Evolutionary conservation across 2,888 invertebrate genomes (phyloP).

Genomic region (Halocaridina rubra): DNA sequence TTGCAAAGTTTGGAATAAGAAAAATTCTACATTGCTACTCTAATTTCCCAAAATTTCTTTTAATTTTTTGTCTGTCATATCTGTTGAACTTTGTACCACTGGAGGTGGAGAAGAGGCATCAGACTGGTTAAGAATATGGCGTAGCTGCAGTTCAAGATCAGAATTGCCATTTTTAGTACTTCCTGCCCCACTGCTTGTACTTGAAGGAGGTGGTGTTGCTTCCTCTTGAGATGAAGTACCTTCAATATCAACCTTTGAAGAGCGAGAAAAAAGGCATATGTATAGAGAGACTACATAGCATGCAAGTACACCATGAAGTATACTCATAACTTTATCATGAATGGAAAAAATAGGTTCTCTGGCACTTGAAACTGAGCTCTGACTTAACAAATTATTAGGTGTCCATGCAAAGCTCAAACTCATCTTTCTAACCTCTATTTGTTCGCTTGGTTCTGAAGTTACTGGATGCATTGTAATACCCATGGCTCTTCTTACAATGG

Average conservation of each 20-base stretch:
- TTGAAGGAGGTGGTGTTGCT: constrained; percentile 8
- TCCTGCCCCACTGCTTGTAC: not conserved
- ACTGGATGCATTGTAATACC: constrained; percentile 64
- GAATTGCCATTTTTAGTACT: constrained; percentile 1
- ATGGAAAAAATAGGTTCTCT: not conserved
- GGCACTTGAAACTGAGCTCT: no score
- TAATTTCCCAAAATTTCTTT: constrained; percentile 53
- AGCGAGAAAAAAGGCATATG: not conserved
- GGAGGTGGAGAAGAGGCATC: constrained; percentile 50
- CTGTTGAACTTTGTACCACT: constrained; percentile 7
- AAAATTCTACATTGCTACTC: no score
- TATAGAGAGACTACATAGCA: not conserved
- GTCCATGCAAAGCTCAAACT: no score
- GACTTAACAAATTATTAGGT: no score
- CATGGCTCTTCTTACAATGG: constrained; percentile 74
- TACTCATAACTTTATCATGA: not conserved
- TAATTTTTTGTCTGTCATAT: constrained; percentile 47
- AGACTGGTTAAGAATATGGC: constrained; percentile 46
- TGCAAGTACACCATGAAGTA: not conserved
- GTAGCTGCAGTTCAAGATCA: constrained; percentile 38
- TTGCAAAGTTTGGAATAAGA: no score
- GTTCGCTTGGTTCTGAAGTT: constrained; percentile 44
- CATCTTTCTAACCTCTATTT: constrained; percentile 52
- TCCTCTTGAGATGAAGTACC: constrained; percentile 39
- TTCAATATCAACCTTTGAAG: constrained; percentile 48